These are phyloP conservation scores for Leptodactylus fuscus DNA, from an alignment of 2,113 vertebrate species.

Conservation along the genomic window DNA sequence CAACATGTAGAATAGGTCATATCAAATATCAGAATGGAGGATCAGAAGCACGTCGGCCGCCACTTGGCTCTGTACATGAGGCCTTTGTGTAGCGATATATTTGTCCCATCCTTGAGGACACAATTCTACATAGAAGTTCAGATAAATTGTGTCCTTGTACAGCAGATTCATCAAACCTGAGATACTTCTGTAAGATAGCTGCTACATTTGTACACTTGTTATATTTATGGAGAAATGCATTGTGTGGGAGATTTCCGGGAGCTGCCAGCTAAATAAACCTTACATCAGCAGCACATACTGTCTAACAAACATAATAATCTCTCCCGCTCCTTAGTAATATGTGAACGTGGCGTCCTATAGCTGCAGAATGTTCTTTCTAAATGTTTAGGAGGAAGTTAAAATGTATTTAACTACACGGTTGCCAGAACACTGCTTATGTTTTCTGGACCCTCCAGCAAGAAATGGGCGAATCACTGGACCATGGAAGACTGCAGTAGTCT, in stretches of 20 bases:
- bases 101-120: too few relatives aligned
- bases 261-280: neutral
- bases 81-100: too few relatives aligned
- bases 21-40: too few relatives aligned
- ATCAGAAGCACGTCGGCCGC: too few relatives aligned
- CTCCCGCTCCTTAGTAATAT: neutral
- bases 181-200: too few relatives aligned
- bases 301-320: neutral
- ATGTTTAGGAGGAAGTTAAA: constrained; percentile 20
- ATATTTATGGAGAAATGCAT: neutral
- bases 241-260: neutral
- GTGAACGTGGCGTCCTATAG: neutral
- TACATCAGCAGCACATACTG: neutral
- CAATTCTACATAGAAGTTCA: too few relatives aligned
- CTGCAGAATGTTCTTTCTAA: neutral
- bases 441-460: constrained; percentile 1
- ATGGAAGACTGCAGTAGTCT: constrained; percentile 10
- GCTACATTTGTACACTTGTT: neutral
- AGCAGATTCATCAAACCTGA: too few relatives aligned
- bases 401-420: constrained; percentile 9
- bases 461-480: constrained; percentile 20
- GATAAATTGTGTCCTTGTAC: too few relatives aligned
- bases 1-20: too few relatives aligned
- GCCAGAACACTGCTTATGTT: neutral
- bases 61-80: too few relatives aligned